Base-by-base conservation (phyloP, 2,888 invertebrate species). In the Athalia cordata region DNA sequence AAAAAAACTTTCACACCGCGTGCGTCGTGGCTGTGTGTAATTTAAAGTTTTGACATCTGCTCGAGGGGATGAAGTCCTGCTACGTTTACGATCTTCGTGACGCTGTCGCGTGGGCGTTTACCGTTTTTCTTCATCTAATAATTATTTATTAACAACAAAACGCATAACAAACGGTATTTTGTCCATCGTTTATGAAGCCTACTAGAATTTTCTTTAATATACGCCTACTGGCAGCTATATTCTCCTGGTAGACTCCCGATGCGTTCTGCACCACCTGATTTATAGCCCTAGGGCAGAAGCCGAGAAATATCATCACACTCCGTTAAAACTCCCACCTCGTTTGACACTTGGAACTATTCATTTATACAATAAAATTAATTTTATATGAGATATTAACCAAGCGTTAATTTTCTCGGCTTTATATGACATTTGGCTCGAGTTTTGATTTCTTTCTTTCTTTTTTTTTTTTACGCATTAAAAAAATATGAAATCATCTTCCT, bases 381-480 rank as follows among this genome's bases (percentile, higher is more conserved):
- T 29, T 29, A 29, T 29, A 29, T 29, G 29, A 29, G 29, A 29
- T 29, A 29, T 29, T 29, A 29, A 29, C 29, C 29, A 29, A 29
- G 29, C 29, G 29, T 29, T 29, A 29, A 29, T 29, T 29, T 29
- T 29, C 29, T 29, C 2, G 2, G 1, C 29, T 29, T 29, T 29
- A 29, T 29, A 29, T 29, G 29, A 29, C 29, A 29, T 29, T 29
- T 29, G 29, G 29, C 29, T 29, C 2, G 29, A 29, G 29, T 29
- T 29, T 29, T 29, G 29, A 29, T 55, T 55, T 55, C 11, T 55
- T 7, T 9, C 6, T 55, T n/a, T 9, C 9, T 52, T 5, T 52
- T 9, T 5, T 55, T n/a, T 55, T 55, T 29, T 29, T 29, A 29
- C 29, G 29, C 55, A 15, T 9, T 59, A 29, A 95, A 94, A 93